Conservation (phyloP, 2,797 vertebrate species). For the Cirrhinus mrigala region DNA sequence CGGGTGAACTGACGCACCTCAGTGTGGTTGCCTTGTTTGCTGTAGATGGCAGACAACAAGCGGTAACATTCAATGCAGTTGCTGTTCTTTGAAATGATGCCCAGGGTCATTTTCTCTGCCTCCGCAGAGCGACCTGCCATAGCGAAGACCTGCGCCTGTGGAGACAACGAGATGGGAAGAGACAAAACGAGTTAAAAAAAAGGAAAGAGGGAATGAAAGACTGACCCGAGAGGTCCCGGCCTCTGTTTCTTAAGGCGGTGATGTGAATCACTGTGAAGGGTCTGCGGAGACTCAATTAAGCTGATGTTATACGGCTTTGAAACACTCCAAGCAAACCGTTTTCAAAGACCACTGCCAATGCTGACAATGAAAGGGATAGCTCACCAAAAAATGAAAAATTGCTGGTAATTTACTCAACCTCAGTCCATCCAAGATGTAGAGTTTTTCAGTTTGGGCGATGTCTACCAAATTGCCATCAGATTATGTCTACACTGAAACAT, state of each 20-base stretch:
- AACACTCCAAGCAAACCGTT: background rate
- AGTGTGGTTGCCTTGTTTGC: conserved; percentile 86
- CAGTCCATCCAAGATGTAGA: background rate
- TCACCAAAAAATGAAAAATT: background rate
- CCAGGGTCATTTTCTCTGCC: conserved; percentile 86
- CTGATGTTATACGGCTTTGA: background rate
- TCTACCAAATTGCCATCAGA: too few relatives aligned
- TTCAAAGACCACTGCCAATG: background rate
- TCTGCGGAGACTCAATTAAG: conserved; percentile 45
- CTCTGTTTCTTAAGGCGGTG: background rate
- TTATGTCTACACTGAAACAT: too few relatives aligned
- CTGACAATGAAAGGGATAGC: background rate
- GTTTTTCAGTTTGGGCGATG: too few relatives aligned
- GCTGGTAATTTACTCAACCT: background rate
- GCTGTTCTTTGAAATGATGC: conserved; percentile 80
- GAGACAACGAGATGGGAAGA: background rate
- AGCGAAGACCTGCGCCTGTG: conserved; percentile 91
- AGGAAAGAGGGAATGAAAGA: background rate
- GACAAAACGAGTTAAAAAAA: conserved; percentile 6
- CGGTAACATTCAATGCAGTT: conserved; percentile 93
- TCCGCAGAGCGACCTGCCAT: conserved; percentile 86
- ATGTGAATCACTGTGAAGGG: conserved; percentile 35
- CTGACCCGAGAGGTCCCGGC: background rate
- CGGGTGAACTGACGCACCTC: conserved; percentile 76
- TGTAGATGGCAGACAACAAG: conserved; percentile 94